Base-by-base conservation (phyloP, 2,888 invertebrate species). In the Diplolepis rosae region DNA sequence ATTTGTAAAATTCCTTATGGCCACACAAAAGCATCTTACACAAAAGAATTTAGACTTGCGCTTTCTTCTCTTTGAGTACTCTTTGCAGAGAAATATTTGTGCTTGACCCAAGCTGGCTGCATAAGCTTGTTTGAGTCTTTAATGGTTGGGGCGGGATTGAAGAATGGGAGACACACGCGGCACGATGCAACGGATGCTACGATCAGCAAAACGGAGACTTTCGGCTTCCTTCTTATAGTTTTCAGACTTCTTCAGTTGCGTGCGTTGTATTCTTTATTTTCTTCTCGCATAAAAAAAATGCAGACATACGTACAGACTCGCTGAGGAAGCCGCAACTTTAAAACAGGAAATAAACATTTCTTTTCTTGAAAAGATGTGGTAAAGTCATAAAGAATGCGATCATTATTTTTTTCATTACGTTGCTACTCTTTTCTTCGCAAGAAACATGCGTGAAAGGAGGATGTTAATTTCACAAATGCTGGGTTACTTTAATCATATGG, bases 341-440 rank as follows among this genome's bases (percentile, higher is more conserved):
- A 54, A 54, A 15, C 54, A 54, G 54, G 18, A 54, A 54, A 32
- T 9, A 9, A 54, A 54, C 54, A 11, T 54, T 54, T 54, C 13
- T 15, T 30, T 28, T 32, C 30, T 54, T 54, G 15, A 54, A 54
- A 54, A 54, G 54, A 54, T 30, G 30, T 13, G 54, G 32, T 18
- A 54, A 54, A 54, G 9, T 54, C 54, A 54, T 30, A 28, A 32
- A 54, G 54, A 54, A 54, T 32, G 54, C 54, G 18, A 54, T 54
- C 30, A 30, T 30, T 15, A 54, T 54, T 54, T 32, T 54, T 54
- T 32, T 18, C 54, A 18, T 54, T 54, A 54, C 18, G 18, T 18
- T 32, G 30, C 54, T 54, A 30, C 54, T 54, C 45, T 32, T 54
- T 30, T 54, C 28, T 54, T 54, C 54, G 30, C 18, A 32, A 54